phyloP scores from a whole-genome alignment of 2,113 vertebrate genomes.

The Elachura formosa region DNA sequence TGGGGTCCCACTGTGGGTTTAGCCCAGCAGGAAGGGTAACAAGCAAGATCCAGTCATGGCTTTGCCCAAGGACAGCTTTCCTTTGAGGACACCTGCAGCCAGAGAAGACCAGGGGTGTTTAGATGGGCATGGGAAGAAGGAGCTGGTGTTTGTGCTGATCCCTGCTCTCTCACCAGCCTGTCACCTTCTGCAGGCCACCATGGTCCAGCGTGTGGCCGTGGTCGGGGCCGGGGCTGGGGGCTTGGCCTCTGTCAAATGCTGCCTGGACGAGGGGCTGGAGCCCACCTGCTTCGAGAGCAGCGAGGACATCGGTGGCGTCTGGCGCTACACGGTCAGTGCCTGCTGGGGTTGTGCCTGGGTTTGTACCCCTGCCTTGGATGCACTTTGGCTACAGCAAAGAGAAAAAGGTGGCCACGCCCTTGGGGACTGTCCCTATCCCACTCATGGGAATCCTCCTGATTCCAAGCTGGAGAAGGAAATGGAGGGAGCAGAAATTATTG shows the following conservation, averaged over 20 bases:
- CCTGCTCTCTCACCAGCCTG: rapidly evolving
- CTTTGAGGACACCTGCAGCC: rapidly evolving
- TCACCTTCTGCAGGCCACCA: not conserved
- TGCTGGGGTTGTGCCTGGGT: not conserved
- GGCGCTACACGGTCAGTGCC: constrained; percentile 79
- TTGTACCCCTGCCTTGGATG: not conserved
- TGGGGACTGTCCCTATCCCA: rapidly evolving
- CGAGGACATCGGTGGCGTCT: constrained; percentile 83
- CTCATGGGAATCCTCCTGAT: not conserved
- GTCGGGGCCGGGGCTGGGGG: constrained; percentile 82
- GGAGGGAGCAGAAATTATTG: not conserved
- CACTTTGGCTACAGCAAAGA: not conserved
- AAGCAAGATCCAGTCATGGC: not conserved
- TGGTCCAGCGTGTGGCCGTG: constrained; percentile 76
- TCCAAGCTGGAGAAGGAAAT: not conserved
- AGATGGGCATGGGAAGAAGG: not conserved
- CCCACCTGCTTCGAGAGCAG: constrained; percentile 87
- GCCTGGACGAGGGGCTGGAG: constrained; percentile 81
- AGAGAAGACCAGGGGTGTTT: not conserved
- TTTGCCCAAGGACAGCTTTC: not conserved
- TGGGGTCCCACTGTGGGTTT: not conserved
- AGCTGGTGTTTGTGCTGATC: not conserved
- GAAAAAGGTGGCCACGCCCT: not conserved
- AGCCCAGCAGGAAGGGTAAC: not conserved
- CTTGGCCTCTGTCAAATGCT: constrained; percentile 80